Conservation (phyloP, 2,797 vertebrate genomes). For the Orestias chungarensis region DNA sequence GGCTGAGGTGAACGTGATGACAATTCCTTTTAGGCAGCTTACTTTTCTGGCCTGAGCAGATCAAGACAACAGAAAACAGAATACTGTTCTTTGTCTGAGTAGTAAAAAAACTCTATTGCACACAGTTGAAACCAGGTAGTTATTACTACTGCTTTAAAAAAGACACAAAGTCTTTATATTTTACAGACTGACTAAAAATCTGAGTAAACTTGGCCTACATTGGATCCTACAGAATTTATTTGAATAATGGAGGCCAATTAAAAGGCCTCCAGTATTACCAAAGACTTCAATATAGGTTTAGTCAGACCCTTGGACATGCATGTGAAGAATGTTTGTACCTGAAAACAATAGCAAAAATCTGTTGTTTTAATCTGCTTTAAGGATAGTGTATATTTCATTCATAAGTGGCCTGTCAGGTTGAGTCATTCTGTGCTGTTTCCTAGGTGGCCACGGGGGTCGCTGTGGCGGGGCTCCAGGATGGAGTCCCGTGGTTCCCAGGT, state of each 20-base stretch:
- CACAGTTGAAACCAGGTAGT: background rate
- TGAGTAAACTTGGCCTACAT: background rate
- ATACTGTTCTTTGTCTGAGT: background rate
- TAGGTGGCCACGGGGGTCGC: no score
- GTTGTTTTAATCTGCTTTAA: no score
- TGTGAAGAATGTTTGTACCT: background rate
- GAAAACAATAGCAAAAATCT: background rate
- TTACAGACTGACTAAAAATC: background rate
- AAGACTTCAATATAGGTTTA: background rate
- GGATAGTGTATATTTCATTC: background rate
- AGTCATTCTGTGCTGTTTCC: no score
- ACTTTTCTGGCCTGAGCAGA: conserved; percentile 26
- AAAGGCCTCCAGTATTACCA: no score
- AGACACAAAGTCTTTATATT: background rate
- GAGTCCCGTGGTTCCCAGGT: no score
- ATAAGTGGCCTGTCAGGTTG: background rate
- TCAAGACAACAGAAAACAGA: conserved; percentile 8
- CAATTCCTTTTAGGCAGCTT: conserved; percentile 33
- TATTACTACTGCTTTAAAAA: background rate
- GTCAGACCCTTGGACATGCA: background rate
- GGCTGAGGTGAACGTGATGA: conserved; percentile 32
- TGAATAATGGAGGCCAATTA: no score
- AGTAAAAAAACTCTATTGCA: background rate
- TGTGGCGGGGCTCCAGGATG: no score
- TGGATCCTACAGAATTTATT: background rate